Evolutionary conservation across 1,140 invertebrate genomes (phyloP).

Genomic region (Aphaenogaster floridana): DNA sequence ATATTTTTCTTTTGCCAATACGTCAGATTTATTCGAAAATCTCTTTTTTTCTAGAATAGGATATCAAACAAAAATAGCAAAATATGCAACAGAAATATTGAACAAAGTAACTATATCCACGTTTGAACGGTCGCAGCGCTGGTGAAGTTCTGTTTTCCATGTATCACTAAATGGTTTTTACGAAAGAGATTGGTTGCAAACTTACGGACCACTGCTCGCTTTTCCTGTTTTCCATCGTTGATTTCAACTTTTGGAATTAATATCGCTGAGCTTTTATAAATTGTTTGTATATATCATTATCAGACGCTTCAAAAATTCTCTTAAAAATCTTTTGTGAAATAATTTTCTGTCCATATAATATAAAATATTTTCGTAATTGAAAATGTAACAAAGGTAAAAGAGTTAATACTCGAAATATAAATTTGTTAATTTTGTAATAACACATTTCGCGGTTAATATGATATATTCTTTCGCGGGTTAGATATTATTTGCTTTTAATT

Average conservation of each 20-base stretch:
- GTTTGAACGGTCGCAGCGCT: background rate
- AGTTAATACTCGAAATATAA: background rate
- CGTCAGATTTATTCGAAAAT: conserved; percentile 34
- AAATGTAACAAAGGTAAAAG: background rate
- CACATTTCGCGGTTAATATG: background rate
- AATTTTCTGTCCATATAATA: background rate
- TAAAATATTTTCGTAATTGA: background rate
- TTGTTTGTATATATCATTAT: background rate
- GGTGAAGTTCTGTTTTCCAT: conserved; percentile 24
- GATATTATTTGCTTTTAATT: background rate
- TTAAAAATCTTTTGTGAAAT: background rate
- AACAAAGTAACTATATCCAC: conserved; percentile 2
- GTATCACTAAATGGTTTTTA: background rate
- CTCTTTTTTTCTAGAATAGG: background rate
- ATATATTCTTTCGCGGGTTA: background rate
- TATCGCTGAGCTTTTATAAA: background rate
- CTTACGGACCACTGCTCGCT: background rate
- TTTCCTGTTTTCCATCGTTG: background rate
- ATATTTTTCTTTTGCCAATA: conserved; percentile 19
- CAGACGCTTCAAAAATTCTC: too few relatives aligned
- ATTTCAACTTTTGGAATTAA: background rate
- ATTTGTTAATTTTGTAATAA: background rate
- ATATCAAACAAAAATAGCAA: conserved; percentile 25
- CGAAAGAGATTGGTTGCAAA: background rate
- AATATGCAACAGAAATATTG: conserved; percentile 34